Conservation (phyloP, 2,797 vertebrate genomes). For the Ceryle rudis region DNA sequence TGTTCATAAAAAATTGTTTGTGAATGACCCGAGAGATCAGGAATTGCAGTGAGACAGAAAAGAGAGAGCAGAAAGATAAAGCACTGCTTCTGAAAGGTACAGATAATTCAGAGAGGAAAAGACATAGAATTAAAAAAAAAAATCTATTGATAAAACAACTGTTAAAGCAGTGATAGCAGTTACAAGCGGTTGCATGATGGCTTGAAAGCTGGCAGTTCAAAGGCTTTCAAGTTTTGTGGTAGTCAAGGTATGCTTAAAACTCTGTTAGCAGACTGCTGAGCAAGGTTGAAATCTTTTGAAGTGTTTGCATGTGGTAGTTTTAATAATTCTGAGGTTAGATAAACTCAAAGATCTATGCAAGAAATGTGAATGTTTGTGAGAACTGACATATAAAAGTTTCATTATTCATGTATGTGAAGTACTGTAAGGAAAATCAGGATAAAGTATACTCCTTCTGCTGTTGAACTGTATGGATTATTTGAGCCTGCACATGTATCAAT, state of each 20-base stretch:
- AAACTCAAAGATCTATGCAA: background rate
- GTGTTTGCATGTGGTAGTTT: background rate
- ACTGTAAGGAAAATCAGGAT: background rate
- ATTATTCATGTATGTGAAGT: background rate
- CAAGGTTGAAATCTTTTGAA: background rate
- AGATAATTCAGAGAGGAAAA: background rate
- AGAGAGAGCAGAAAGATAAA: background rate
- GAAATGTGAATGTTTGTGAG: background rate
- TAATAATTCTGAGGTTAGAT: background rate
- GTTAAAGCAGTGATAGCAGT: background rate
- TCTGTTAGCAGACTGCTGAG: background rate
- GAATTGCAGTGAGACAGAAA: background rate
- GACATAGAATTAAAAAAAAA: background rate
- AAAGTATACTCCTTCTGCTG: background rate
- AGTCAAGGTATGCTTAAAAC: background rate
- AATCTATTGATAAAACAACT: background rate
- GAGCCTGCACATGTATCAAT: background rate
- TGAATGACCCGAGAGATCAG: background rate
- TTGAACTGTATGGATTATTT: background rate
- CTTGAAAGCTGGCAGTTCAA: slow-evolving; percentile 3
- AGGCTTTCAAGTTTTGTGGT: background rate
- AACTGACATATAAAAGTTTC: background rate
- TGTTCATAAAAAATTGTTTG: background rate
- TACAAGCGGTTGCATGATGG: background rate
- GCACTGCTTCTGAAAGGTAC: background rate